Conservation (phyloP, 2,113 vertebrate genomes). For the Muntiacus muntjak region DNA sequence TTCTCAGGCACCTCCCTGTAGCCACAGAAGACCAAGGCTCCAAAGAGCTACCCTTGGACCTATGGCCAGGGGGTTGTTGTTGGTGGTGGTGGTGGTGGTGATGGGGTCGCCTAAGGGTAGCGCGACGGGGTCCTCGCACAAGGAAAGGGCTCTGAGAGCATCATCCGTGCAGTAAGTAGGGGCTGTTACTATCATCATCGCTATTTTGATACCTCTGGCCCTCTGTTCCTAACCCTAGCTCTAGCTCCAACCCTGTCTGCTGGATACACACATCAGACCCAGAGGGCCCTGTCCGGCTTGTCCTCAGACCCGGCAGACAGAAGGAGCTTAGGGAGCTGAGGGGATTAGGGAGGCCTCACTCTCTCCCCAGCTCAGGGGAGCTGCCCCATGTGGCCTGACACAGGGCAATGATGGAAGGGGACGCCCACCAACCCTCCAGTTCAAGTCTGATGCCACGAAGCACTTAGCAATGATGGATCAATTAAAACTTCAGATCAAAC, state of each 20-base stretch:
- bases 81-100: not conserved
- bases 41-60: not conserved
- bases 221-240: not conserved
- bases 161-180: not conserved
- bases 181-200: not conserved
- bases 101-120: not conserved
- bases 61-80: not conserved
- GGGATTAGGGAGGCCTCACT: slow-evolving; percentile 65
- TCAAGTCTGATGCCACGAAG: not conserved
- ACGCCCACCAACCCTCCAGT: not conserved
- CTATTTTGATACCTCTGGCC: not conserved
- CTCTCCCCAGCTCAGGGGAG: not conserved
- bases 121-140: not conserved
- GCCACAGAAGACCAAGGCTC: not conserved
- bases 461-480: not conserved
- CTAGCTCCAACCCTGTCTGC: not conserved
- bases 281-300: not conserved
- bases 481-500: slow-evolving; percentile 10
- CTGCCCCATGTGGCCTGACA: not conserved
- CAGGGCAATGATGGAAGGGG: not conserved
- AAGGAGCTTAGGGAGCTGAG: slow-evolving; percentile 68
- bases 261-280: not conserved
- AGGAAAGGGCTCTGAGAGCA: not conserved
- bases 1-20: not conserved
- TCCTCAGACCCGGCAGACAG: slow-evolving; percentile 35